Conservation (phyloP, 2,797 vertebrate genomes). For the Gila robusta region DNA sequence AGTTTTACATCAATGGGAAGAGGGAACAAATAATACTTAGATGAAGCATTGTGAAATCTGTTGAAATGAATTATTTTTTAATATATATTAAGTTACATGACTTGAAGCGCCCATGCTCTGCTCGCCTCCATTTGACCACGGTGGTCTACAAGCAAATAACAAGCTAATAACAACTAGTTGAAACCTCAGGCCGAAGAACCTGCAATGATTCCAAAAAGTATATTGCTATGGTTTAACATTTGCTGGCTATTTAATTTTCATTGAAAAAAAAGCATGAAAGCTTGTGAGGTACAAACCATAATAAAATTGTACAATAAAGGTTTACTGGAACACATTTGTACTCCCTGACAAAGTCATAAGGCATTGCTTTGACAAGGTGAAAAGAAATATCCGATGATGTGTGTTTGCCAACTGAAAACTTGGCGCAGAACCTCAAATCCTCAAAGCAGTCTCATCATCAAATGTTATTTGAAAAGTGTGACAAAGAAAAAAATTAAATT, state of each 20-base stretch:
- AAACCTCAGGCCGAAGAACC: not conserved
- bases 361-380: not conserved
- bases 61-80: too few relatives aligned
- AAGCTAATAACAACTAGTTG: not conserved
- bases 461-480: not conserved
- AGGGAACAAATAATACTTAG: not conserved
- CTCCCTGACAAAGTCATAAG: not conserved
- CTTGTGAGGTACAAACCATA: not conserved
- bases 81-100: too few relatives aligned
- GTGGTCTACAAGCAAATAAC: not conserved
- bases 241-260: not conserved
- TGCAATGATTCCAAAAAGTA: conserved; percentile 4
- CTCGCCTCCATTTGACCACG: not conserved
- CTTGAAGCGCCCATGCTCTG: too few relatives aligned
- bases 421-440: not conserved
- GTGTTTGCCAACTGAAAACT: not conserved
- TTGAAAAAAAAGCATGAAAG: not conserved
- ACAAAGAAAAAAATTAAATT: not conserved
- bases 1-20: not conserved
- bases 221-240: not conserved
- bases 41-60: too few relatives aligned
- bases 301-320: not conserved
- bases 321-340: conserved; percentile 10
- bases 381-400: not conserved
- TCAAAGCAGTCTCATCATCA: not conserved